These are phyloP conservation scores for Aspidoscelis tigris DNA, from an alignment of 2,113 vertebrate genomes.

Conservation along the genomic window DNA sequence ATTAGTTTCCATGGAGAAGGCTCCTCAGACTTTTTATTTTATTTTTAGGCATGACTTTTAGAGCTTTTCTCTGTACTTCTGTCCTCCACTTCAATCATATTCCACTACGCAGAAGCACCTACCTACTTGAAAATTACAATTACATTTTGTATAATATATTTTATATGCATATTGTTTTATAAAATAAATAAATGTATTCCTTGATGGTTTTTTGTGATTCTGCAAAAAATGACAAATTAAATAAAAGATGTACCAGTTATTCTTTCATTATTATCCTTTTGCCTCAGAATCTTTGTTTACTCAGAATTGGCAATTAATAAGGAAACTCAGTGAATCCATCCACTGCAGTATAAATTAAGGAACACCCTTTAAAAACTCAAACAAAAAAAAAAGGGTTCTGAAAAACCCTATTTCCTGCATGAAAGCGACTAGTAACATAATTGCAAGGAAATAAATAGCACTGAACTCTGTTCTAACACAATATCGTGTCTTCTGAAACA, in stretches of 20 bases:
- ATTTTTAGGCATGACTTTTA: no score
- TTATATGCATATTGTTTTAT: no score
- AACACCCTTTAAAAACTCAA: neutral
- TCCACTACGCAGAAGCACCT: no score
- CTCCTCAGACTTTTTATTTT: no score
- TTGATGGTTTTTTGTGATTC: neutral
- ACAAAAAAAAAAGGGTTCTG: neutral
- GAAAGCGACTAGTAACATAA: neutral
- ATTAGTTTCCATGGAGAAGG: no score
- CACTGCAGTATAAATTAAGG: neutral
- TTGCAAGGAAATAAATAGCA: neutral
- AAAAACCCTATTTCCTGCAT: neutral
- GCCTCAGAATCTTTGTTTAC: neutral
- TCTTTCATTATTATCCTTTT: neutral
- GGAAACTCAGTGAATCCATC: neutral
- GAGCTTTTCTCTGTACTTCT: no score
- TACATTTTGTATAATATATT: no score
- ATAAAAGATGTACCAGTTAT: neutral
- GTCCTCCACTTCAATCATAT: no score
- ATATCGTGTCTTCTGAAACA: conserved; percentile 6
- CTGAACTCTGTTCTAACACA: neutral
- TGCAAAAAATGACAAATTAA: neutral
- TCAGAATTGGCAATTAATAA: neutral
- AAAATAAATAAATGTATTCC: no score
- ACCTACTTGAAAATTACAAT: no score